Evolutionary conservation across 2,113 vertebrate species (phyloP).

Genomic region (Pholis gunnellus): DNA sequence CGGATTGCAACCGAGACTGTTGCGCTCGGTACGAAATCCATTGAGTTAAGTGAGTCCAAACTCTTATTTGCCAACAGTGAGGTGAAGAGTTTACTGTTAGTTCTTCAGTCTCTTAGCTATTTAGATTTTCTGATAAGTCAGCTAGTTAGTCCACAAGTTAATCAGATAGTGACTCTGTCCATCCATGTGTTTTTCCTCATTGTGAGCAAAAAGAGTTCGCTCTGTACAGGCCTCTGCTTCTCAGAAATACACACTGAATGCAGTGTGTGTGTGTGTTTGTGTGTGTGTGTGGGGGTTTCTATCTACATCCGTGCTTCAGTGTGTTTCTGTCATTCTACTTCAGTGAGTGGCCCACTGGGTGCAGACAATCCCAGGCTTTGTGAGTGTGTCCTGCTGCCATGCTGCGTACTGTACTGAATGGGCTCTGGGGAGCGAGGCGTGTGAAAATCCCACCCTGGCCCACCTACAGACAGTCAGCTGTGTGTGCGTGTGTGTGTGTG

Average conservation of each 20-base stretch:
- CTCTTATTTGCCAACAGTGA: background rate
- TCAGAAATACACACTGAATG: constrained; percentile 34
- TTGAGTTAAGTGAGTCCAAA: background rate
- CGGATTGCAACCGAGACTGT: background rate
- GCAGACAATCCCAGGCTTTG: constrained; percentile 79
- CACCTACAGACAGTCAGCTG: constrained; percentile 71
- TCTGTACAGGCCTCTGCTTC: constrained; percentile 13
- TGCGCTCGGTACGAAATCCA: background rate
- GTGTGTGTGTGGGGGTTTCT: constrained; percentile 46
- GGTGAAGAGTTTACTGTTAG: background rate
- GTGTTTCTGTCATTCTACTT: constrained; percentile 68
- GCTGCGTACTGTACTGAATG: constrained; percentile 83
- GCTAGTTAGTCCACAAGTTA: constrained; percentile 13
- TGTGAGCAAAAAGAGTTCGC: background rate
- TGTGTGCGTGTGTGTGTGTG: constrained; percentile 31
- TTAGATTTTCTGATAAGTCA: background rate
- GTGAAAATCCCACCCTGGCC: constrained; percentile 81
- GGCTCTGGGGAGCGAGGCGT: constrained; percentile 75
- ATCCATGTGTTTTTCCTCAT: constrained; percentile 17
- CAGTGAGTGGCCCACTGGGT: constrained; percentile 66
- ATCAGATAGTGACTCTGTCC: constrained; percentile 25
- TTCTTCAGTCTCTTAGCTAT: constrained; percentile 8
- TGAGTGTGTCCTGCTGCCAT: constrained; percentile 71
- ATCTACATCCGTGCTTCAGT: constrained; percentile 61
- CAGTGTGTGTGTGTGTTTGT: constrained; percentile 6